phyloP scores from a whole-genome alignment of 2,797 vertebrate genomes.

The Cuniculus paca region DNA sequence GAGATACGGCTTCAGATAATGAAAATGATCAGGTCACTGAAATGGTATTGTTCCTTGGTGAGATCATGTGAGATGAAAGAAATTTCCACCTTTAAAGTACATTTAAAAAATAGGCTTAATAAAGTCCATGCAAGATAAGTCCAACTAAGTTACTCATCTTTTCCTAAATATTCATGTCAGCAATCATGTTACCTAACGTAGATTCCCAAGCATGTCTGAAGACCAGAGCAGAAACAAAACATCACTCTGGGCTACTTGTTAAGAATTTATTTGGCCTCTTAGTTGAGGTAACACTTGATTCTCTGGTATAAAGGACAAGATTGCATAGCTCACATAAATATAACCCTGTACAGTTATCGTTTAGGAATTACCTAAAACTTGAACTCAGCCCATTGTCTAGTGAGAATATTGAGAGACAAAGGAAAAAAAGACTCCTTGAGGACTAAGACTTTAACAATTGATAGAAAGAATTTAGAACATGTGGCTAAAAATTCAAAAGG shows the following conservation, averaged over 20 bases:
- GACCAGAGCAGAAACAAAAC: not conserved
- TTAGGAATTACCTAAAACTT: not conserved
- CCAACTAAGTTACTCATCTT: not conserved
- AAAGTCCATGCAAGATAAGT: not conserved
- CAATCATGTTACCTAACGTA: not conserved
- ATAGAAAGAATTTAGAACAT: not conserved
- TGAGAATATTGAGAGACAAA: not conserved
- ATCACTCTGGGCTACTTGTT: not conserved
- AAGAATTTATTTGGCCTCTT: not conserved
- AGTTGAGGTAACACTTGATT: not conserved
- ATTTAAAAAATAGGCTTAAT: not conserved
- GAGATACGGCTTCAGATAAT: not conserved
- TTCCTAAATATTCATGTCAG: not conserved
- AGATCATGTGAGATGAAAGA: constrained; percentile 15
- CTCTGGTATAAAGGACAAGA: not conserved
- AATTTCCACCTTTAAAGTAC: not conserved
- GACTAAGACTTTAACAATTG: not conserved
- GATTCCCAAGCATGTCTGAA: not conserved
- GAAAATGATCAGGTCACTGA: constrained; percentile 1
- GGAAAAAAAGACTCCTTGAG: not conserved
- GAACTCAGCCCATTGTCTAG: not conserved
- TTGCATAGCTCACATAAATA: not conserved
- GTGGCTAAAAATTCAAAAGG: not conserved
- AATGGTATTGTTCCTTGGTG: not conserved
- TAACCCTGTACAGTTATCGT: not conserved